These are phyloP conservation scores for Gallinago media DNA, from an alignment of 2,113 vertebrate genomes.

Conservation along the genomic window DNA sequence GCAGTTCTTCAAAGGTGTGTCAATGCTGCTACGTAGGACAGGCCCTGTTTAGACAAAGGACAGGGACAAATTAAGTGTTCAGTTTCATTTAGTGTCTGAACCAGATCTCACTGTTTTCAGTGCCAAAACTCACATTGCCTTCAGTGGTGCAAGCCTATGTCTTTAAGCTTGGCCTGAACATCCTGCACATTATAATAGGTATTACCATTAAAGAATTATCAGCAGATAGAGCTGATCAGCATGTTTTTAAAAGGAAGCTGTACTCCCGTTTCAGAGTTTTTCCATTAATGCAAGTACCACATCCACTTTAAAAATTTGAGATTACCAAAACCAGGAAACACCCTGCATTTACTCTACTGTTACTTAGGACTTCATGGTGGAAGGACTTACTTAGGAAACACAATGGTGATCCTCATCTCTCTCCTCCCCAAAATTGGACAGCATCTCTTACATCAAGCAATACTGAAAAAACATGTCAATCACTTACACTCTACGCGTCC, in stretches of 20 bases:
- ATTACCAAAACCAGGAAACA: background rate
- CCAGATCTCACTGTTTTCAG: background rate
- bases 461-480: background rate
- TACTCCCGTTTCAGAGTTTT: background rate
- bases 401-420: background rate
- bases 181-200: background rate
- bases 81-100: background rate
- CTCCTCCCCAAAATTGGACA: background rate
- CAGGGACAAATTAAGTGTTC: background rate
- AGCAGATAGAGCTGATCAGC: background rate
- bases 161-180: background rate
- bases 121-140: background rate
- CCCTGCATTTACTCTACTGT: background rate
- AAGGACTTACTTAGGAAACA: background rate
- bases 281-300: background rate
- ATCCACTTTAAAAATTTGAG: background rate
- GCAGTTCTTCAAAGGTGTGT: background rate
- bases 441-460: background rate
- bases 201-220: background rate
- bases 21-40: background rate
- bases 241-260: background rate
- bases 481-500: conserved; percentile 79
- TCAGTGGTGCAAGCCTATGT: background rate
- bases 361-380: background rate
- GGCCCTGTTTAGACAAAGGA: background rate